These are phyloP conservation scores for Cynoglossus semilaevis DNA, from an alignment of 2,113 vertebrate species.

Conservation along the genomic window DNA sequence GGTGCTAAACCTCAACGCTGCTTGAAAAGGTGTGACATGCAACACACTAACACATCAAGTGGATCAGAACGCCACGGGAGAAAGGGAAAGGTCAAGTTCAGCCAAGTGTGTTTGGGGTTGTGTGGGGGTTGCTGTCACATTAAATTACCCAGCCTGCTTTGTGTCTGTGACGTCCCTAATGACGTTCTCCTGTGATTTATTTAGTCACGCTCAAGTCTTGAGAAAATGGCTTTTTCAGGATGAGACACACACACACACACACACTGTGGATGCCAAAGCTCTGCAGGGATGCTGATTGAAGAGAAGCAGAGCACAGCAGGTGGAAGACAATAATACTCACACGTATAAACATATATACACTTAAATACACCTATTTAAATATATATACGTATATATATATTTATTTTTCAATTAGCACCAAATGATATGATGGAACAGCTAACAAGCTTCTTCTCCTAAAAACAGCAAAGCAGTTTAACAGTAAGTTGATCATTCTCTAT, in stretches of 20 bases:
- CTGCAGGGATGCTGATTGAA: background rate
- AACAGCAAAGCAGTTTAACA: too few species aligned
- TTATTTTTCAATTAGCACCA: too few species aligned
- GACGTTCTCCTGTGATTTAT: constrained; percentile 57
- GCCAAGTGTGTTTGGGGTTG: constrained; percentile 12
- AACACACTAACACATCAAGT: constrained; percentile 10
- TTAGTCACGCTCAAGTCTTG: constrained; percentile 46
- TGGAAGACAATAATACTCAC: too few species aligned
- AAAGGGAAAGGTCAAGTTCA: constrained; percentile 47
- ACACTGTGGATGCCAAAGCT: background rate
- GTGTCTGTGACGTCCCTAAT: constrained; percentile 36
- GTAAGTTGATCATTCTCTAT: too few species aligned
- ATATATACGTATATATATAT: too few species aligned
- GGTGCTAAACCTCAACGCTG: constrained; percentile 9
- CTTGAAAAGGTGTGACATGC: constrained; percentile 8
- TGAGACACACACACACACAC: constrained; percentile 1
- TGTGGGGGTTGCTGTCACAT: constrained; percentile 42
- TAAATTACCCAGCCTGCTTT: constrained; percentile 57
- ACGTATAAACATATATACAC: too few species aligned
- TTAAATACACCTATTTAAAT: too few species aligned
- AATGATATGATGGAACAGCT: too few species aligned
- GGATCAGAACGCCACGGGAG: constrained; percentile 18
- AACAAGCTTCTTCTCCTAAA: too few species aligned
- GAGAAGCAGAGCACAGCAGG: background rate
- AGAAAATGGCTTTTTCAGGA: constrained; percentile 39